Percentiles rank a stretch among this genome's conserved stretches.
Evolutionary conservation across 2,797 vertebrate genomes (phyloP).

Genomic region (Oophaga sylvatica): DNA sequence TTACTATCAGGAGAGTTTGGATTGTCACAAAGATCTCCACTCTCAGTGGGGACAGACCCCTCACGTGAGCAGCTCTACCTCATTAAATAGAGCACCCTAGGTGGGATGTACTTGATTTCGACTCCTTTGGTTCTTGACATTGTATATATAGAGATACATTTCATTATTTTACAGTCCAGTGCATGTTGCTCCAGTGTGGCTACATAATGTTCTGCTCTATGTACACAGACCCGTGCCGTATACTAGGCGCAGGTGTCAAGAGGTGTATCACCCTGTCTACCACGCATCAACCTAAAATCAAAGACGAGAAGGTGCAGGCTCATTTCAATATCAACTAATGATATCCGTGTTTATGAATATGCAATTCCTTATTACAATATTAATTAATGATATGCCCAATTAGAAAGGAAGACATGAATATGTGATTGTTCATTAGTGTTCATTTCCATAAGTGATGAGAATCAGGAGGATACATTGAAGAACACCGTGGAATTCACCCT

Average conservation of each 20-base stretch:
- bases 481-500: conserved; percentile 19
- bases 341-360: conserved; percentile 44
- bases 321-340: conserved; percentile 45
- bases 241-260: background rate
- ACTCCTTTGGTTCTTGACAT: too few relatives aligned
- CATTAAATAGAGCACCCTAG: too few relatives aligned
- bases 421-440: conserved; percentile 49
- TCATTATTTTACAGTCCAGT: background rate
- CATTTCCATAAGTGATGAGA: conserved; percentile 49
- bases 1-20: too few relatives aligned
- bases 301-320: conserved; percentile 19
- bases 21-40: too few relatives aligned
- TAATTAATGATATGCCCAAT: conserved; percentile 54
- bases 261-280: background rate
- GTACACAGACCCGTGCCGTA: background rate
- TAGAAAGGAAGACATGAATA: conserved; percentile 48
- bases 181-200: background rate
- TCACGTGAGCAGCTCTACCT: too few relatives aligned
- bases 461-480: conserved; percentile 39
- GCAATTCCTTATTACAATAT: conserved; percentile 43
- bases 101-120: too few relatives aligned
- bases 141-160: background rate
- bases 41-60: too few relatives aligned
- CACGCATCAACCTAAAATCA: conserved; percentile 10
- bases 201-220: background rate